These are phyloP conservation scores for Lycophotia porphyrea DNA, from an alignment of 2,888 invertebrate genomes.

Conservation along the genomic window DNA sequence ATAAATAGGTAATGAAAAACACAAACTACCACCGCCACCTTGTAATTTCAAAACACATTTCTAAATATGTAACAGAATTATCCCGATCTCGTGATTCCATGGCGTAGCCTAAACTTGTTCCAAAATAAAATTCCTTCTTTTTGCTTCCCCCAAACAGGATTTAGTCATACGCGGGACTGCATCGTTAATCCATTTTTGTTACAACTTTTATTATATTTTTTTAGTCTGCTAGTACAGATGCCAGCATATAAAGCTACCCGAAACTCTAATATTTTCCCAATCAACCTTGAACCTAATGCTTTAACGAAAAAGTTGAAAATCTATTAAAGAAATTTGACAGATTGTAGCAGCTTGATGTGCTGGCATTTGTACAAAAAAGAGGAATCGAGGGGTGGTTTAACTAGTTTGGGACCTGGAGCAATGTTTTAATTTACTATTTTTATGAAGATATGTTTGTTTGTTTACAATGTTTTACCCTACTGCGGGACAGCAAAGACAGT, in stretches of 20 bases:
- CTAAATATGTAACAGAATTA: too few species aligned
- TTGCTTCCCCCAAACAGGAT: slow-evolving; percentile 17
- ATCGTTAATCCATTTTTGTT: background rate
- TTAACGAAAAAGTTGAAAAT: too few species aligned
- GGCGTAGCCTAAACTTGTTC: slow-evolving; percentile 22
- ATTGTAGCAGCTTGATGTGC: too few species aligned
- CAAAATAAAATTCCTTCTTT: slow-evolving; percentile 2
- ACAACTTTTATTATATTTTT: background rate
- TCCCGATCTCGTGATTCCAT: background rate
- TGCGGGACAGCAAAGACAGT: too few species aligned
- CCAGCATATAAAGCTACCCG: too few species aligned
- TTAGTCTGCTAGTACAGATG: background rate
- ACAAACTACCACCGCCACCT: too few species aligned
- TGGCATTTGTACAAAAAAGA: background rate
- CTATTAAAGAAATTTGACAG: too few species aligned
- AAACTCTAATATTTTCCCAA: too few species aligned
- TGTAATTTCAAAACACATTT: too few species aligned
- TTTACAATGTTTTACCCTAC: slow-evolving; percentile 1
- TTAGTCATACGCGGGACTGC: background rate
- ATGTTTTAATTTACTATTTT: background rate
- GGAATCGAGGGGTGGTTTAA: background rate
- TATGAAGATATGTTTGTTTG: background rate
- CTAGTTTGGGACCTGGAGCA: background rate
- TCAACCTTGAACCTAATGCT: too few species aligned
- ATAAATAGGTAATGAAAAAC: too few species aligned